A percentile compares a stretch with the other conserved stretches of the same genome.
Conservation (phyloP, 2,888 invertebrate species). For the Megaustenia siamemsis region DNA sequence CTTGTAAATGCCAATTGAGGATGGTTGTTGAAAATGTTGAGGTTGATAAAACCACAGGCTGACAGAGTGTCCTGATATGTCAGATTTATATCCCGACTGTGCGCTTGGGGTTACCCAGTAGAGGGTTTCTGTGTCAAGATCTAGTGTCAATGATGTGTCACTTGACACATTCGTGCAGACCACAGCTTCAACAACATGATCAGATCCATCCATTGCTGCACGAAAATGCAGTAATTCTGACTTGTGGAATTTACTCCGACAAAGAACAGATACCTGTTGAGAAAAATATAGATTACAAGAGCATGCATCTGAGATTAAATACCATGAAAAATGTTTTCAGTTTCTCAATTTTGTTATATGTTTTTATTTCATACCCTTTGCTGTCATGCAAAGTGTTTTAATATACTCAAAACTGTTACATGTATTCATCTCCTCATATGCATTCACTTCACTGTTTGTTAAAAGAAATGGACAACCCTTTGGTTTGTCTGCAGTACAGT, state of each 20-base stretch:
- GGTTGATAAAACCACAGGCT: neutral
- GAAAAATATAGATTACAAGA: neutral
- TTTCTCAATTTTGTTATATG: too few relatives aligned
- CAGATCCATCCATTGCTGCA: slow-evolving; percentile 88
- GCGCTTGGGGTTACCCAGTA: slow-evolving; percentile 85
- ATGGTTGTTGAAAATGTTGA: neutral
- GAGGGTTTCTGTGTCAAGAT: slow-evolving; percentile 88
- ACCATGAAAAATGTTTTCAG: too few relatives aligned
- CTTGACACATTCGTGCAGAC: slow-evolving; percentile 85
- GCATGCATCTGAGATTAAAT: neutral
- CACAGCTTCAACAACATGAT: slow-evolving; percentile 58
- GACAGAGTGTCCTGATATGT: neutral
- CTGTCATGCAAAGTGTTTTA: too few relatives aligned
- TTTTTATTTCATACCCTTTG: too few relatives aligned
- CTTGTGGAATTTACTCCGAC: neutral
- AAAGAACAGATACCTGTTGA: slow-evolving; percentile 43
- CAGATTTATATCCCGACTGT: neutral
- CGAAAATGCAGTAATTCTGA: slow-evolving; percentile 40
- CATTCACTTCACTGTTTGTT: too few relatives aligned
- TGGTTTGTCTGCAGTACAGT: too few relatives aligned
- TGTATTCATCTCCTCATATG: too few relatives aligned
- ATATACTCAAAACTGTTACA: too few relatives aligned
- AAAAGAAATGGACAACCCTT: too few relatives aligned
- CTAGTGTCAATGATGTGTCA: slow-evolving; percentile 93
- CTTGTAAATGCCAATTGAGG: slow-evolving; percentile 90